Percentiles rank a stretch among this genome's conserved stretches.
Evolutionary conservation across 2,797 vertebrate genomes (phyloP).

Genomic region (Phrynocephalus vlangalii): DNA sequence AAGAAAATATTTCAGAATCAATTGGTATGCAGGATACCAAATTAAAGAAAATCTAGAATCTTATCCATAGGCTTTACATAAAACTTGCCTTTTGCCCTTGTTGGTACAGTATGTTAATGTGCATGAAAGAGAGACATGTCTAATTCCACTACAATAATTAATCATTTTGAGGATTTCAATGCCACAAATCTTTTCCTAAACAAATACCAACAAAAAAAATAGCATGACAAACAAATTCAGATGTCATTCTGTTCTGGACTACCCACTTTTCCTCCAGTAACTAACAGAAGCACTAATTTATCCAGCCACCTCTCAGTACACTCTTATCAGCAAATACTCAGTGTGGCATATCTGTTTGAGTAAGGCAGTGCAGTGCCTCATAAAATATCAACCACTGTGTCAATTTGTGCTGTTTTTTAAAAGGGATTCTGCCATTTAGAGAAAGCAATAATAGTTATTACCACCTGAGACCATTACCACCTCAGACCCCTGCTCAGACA

Average conservation of each 20-base stretch:
- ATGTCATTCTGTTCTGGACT: neutral
- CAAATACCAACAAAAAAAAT: slow-evolving; percentile 16
- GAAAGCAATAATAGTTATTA: too few species aligned
- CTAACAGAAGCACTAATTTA: neutral
- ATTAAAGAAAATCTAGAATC: slow-evolving; percentile 5
- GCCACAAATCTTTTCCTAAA: neutral
- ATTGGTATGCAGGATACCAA: neutral
- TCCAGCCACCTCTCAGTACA: neutral
- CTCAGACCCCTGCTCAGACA: too few species aligned
- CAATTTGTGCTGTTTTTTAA: too few species aligned
- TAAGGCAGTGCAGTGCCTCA: too few species aligned
- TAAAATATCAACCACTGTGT: too few species aligned
- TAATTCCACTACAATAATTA: slow-evolving; percentile 9
- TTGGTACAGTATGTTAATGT: neutral
- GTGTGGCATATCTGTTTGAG: too few species aligned
- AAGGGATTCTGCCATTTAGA: too few species aligned
- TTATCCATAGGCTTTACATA: neutral
- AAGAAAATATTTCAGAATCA: slow-evolving; percentile 7
- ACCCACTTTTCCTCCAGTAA: neutral
- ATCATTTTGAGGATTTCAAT: neutral
- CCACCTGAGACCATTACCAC: too few species aligned
- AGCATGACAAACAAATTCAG: neutral
- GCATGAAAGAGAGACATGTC: neutral
- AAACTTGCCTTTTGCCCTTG: neutral
- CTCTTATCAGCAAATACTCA: too few species aligned